These are phyloP conservation scores for Antennarius maculatus DNA, from an alignment of 2,797 vertebrate species.

Conservation along the genomic window DNA sequence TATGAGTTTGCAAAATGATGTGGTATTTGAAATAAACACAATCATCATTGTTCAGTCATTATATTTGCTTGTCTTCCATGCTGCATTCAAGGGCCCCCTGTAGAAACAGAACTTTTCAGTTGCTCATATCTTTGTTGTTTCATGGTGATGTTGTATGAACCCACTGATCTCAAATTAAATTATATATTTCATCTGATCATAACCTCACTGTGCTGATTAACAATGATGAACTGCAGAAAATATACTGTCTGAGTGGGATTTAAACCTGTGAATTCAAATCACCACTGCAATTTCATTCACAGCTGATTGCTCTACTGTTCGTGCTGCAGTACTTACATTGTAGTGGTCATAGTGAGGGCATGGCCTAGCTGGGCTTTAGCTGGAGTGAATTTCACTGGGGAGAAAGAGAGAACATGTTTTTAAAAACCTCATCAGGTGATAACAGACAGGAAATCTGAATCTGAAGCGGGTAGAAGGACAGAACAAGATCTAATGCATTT, in stretches of 20 bases:
- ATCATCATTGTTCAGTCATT: too few species aligned
- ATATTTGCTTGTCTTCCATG: too few species aligned
- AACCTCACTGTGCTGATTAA: not conserved
- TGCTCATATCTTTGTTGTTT: too few species aligned
- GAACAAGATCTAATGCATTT: not conserved
- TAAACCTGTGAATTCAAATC: not conserved
- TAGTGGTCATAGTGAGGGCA: conserved; percentile 48
- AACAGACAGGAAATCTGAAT: not conserved
- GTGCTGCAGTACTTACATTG: conserved; percentile 62
- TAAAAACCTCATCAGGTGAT: not conserved
- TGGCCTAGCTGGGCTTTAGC: conserved; percentile 44
- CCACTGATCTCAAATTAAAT: not conserved
- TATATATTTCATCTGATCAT: too few species aligned
- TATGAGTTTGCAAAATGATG: too few species aligned
- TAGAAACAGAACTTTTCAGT: too few species aligned
- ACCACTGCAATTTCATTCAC: not conserved
- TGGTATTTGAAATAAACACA: too few species aligned
- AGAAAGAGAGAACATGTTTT: conserved; percentile 16
- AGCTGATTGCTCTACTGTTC: not conserved
- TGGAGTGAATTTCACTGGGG: conserved; percentile 49
- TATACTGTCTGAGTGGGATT: not conserved
- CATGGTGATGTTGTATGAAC: too few species aligned
- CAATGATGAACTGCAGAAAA: not conserved
- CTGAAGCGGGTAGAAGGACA: not conserved
- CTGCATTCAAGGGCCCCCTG: too few species aligned